Conservation (phyloP, 2,888 invertebrate genomes). For the Morpho helenor region DNA sequence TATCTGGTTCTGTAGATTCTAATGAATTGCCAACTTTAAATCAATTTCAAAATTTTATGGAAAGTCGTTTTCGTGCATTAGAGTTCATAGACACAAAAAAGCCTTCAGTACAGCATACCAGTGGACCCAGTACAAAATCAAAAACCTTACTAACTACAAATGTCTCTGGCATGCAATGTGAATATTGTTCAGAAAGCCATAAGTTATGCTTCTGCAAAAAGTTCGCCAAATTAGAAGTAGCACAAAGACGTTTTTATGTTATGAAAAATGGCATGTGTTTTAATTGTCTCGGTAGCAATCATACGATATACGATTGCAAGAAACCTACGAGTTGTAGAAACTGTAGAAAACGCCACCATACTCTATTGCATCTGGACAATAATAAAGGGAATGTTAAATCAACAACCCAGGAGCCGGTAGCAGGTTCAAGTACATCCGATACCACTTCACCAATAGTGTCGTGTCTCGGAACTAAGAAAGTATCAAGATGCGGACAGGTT, state of each 20-base stretch:
- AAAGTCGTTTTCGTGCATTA: slow-evolving; percentile 11
- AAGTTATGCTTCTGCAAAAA: slow-evolving; percentile 14
- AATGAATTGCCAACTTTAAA: slow-evolving; percentile 19
- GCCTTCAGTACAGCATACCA: not conserved
- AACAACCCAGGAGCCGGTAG: too few species aligned
- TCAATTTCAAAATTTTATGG: slow-evolving; percentile 12
- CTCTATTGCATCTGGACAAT: slow-evolving; percentile 21
- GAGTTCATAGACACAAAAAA: slow-evolving; percentile 10
- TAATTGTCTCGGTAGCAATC: slow-evolving; percentile 24
- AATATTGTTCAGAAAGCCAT: slow-evolving; percentile 7
- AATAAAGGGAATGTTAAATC: too few species aligned
- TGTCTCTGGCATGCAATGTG: not conserved
- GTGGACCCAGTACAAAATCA: not conserved
- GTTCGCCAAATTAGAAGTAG: slow-evolving; percentile 1
- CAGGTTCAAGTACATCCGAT: too few species aligned
- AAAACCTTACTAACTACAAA: not conserved
- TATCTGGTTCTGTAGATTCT: slow-evolving; percentile 25
- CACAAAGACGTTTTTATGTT: slow-evolving; percentile 13
- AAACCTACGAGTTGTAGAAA: slow-evolving; percentile 19
- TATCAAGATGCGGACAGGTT: slow-evolving; percentile 16
- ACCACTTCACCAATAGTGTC: not conserved
- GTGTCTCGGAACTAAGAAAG: not conserved
- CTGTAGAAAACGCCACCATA: slow-evolving; percentile 25
- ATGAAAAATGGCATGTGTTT: slow-evolving; percentile 20
- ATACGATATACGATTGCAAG: slow-evolving; percentile 17